Evolutionary conservation across 2,113 vertebrate genomes (phyloP), one percentile per base, ranked within the genome.

Genomic region (Tonatia bakeri): DNA sequence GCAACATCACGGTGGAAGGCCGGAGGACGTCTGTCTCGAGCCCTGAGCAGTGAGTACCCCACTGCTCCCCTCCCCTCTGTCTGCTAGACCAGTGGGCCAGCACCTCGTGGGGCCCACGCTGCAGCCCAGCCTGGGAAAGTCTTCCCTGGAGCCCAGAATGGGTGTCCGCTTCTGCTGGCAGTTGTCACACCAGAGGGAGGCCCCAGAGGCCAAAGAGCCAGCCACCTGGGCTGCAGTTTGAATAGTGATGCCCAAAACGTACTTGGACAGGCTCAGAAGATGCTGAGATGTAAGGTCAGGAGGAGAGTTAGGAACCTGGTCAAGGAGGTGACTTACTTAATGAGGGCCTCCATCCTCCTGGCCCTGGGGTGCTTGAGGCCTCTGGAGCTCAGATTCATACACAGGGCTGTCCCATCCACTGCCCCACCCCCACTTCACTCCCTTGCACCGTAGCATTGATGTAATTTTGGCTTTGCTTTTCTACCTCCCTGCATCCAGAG

Each of bases 41-140:
- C 92, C 99, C 99, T 36, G 99, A 99, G 69, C 99, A 99, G 99
- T 99, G 94, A 99, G 99, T 99, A 87, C 91, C 87, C 75, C 3
- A 0, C 80, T 0, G 0, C n/a, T 81, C 33, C 26, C 64, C 87
- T 47, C 59, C 26, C 89, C 4, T 38, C 0, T 13, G 64, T 36
- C 73, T 70, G 38, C 0, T 11, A 5, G 59, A 70, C 77, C 75
- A 7, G 43, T 0, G 72, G n/a, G 14, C 82, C 50, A 1, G 33
- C 1, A 13, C 83, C 79, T 36, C 15, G 38, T 26, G 43, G 59
- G 33, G 19, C 9, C 19, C 33, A 9, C 0, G 14, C 1, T 19
- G 72, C 14, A 50, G 45, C 50, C 54, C 9, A 0, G 47, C 85
- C 87, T 84, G 45, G 15, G 40, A 33, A 43, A 87, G 80, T 33